phyloP scores from a whole-genome alignment of 2,797 vertebrate genomes.

The Gymnopithys bicolor region DNA sequence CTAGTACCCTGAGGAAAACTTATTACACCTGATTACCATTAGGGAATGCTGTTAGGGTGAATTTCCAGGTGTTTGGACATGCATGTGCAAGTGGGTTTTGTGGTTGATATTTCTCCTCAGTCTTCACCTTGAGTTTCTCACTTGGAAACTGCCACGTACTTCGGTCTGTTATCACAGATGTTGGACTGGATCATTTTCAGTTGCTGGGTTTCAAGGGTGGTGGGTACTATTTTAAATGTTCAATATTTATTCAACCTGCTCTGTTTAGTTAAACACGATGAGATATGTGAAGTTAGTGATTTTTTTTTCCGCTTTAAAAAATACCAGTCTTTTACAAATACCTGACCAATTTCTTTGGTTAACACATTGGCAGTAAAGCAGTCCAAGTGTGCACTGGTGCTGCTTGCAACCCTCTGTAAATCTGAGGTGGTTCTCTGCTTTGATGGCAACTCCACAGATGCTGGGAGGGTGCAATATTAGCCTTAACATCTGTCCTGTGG shows the following conservation, averaged over 20 bases:
- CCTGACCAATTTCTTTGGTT: background rate
- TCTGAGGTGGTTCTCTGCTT: background rate
- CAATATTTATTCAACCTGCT: slow-evolving; percentile 67
- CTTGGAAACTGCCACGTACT: background rate
- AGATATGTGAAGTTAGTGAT: slow-evolving; percentile 1
- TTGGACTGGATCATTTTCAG: slow-evolving; percentile 58
- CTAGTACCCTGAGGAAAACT: background rate
- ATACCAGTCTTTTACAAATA: background rate
- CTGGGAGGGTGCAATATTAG: background rate
- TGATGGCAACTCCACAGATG: background rate
- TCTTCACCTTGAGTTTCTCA: background rate
- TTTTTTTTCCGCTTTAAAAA: background rate
- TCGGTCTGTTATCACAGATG: slow-evolving; percentile 72
- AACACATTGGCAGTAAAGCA: background rate
- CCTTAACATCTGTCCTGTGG: background rate
- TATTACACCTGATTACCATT: background rate
- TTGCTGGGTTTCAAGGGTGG: background rate
- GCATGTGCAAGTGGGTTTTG: background rate
- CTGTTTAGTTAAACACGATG: slow-evolving; percentile 42
- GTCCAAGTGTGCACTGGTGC: background rate
- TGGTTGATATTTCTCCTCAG: background rate
- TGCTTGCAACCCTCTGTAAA: background rate
- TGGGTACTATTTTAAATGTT: slow-evolving; percentile 28
- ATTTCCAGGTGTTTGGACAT: background rate
- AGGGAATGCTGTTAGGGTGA: background rate